Conservation (phyloP, 2,113 vertebrate species). For the Perca fluviatilis region DNA sequence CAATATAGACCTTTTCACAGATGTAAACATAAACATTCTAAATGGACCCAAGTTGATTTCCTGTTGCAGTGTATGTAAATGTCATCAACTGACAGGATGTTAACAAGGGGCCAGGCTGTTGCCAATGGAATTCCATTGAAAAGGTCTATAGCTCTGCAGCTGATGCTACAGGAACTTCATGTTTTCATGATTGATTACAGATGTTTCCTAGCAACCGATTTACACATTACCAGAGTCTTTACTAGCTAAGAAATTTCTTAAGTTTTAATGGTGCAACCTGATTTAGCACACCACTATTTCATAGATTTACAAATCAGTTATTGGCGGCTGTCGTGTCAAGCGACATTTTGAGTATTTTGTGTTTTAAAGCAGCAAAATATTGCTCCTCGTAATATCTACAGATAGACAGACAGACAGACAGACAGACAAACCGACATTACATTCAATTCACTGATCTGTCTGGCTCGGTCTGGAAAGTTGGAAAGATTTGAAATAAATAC, state of each 20-base stretch:
- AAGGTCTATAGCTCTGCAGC: no score
- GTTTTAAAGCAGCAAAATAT: neutral
- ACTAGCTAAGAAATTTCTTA: neutral
- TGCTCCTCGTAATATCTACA: neutral
- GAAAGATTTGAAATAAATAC: slow-evolving; percentile 22
- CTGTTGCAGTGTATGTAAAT: no score
- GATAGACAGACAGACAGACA: slow-evolving; percentile 24
- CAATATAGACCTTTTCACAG: no score
- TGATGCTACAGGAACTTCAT: neutral
- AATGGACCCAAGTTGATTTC: no score
- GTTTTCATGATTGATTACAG: no score
- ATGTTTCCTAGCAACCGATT: neutral
- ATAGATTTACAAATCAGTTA: neutral
- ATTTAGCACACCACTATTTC: neutral
- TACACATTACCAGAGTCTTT: neutral
- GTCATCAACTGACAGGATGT: no score
- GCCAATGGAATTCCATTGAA: no score
- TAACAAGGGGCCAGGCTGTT: no score
- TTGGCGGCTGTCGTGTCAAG: no score
- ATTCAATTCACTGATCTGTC: neutral
- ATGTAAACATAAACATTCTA: no score
- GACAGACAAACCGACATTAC: slow-evolving; percentile 17
- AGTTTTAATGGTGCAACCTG: neutral
- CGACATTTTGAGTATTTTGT: neutral
- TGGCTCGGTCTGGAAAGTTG: slow-evolving; percentile 13